These are phyloP conservation scores for Palythoa grandiflora DNA, from an alignment of 92 coral and sea anemone genomes.

Conservation along the genomic window DNA sequence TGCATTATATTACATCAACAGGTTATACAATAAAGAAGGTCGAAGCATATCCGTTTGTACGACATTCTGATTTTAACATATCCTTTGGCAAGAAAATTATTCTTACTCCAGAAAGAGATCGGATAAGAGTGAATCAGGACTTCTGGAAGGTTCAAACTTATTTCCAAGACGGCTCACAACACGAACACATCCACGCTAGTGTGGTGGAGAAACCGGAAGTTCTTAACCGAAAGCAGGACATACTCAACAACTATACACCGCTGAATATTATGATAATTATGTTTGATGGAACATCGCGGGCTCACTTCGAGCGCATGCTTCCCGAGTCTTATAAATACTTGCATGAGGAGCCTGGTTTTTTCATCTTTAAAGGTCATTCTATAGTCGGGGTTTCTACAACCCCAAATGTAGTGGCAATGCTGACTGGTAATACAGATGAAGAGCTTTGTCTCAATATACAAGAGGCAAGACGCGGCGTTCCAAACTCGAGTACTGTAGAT, in stretches of 20 bases:
- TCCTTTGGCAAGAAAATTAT: constrained; percentile 18
- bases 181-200: constrained; percentile 67
- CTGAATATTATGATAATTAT: constrained; percentile 70
- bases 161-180: constrained; percentile 37
- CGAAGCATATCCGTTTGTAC: constrained; percentile 12
- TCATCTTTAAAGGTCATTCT: constrained; percentile 68
- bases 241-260: constrained; percentile 41
- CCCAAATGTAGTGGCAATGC: constrained; percentile 70
- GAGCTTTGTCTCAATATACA: constrained; percentile 50
- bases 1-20: background rate
- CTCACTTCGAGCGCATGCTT: constrained; percentile 81
- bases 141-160: constrained; percentile 55
- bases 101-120: constrained; percentile 10
- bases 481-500: constrained; percentile 59
- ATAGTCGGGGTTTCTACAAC: constrained; percentile 79
- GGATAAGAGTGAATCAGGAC: constrained; percentile 41
- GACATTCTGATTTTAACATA: constrained; percentile 1
- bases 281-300: constrained; percentile 79
- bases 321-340: constrained; percentile 65
- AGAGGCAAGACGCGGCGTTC: constrained; percentile 65
- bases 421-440: constrained; percentile 63
- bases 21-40: background rate
- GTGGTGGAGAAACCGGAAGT: constrained; percentile 74
- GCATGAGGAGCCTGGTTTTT: constrained; percentile 54
- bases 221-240: constrained; percentile 53